Conservation (phyloP, 2,888 invertebrate genomes). For the Galerucella pusilla region DNA sequence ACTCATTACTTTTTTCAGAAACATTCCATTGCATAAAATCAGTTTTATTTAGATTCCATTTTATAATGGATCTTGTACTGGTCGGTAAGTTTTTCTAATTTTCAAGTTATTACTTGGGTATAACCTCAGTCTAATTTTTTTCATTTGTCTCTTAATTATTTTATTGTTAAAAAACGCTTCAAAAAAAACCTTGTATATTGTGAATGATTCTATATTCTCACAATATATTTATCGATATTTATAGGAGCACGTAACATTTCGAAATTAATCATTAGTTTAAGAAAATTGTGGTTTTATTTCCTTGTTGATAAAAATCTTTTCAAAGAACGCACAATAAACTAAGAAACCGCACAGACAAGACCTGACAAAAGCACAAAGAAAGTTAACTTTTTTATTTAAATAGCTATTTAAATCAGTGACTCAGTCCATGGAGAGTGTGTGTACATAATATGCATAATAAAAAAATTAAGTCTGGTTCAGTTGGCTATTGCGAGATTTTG, state of each 20-base stretch:
- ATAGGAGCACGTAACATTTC: neutral
- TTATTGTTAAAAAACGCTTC: too few species aligned
- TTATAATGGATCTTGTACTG: too few species aligned
- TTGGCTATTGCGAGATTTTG: conserved; percentile 4
- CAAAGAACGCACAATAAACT: neutral
- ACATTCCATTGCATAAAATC: too few species aligned
- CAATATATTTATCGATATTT: neutral
- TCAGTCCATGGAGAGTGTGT: neutral
- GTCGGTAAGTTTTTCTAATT: too few species aligned
- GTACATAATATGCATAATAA: neutral
- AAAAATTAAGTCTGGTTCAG: conserved; percentile 8
- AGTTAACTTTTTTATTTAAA: neutral
- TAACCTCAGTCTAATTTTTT: too few species aligned
- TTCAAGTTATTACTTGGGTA: too few species aligned
- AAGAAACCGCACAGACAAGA: neutral
- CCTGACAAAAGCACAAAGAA: conserved; percentile 4
- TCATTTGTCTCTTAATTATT: too few species aligned
- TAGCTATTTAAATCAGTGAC: conserved; percentile 3
- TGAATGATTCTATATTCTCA: too few species aligned
- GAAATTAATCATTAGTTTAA: neutral
- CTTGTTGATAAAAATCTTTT: neutral
- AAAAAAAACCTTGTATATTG: too few species aligned
- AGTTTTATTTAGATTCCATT: too few species aligned
- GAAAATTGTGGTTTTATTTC: neutral
- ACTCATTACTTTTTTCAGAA: too few species aligned